Evolutionary conservation across 2,797 vertebrate species (phyloP), one percentile per base, ranked within the genome.

Genomic region (Choloepus didactylus): DNA sequence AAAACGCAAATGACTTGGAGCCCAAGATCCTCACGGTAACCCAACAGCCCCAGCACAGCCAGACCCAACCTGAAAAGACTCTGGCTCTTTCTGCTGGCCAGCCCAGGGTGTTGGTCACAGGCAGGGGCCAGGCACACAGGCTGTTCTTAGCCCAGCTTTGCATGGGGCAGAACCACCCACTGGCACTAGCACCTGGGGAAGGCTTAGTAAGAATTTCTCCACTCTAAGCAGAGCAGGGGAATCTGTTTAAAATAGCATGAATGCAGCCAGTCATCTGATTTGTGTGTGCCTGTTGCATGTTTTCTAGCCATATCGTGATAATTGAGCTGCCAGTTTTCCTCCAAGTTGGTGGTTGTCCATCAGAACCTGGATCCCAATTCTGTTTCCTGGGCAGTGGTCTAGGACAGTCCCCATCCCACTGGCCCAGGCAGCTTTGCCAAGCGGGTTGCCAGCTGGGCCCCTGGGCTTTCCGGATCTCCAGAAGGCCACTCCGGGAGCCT

Each of bases 291-390:
- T 44, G 41, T 6, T 44, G 41, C 41, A 54, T 18, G 54, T 18
- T 54, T 54, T 54, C 54, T 5, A 54, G 18, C 54, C 5, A 18
- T 15, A 54, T 54, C 18, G 18, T 5, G 15, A 18, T 18, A 15
- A 54, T 18, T 16, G 51, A 54, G 51, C 51, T 54, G 51, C 51
- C 51, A 51, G 10, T 54, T 54, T 54, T 16, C 54, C 18, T 18
- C 2, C 19, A 49, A 0, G 4, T 0, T 12, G 72, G 16, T 10
- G 2, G 51, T 0, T 6, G 82, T 27, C 0, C 0, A 54, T 16
- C 54, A 18, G 31, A 18, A 10, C 14, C 44, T 49, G 3, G 27
- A 1, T 0, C 18, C 44, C 38, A 4, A 0, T 41, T 1, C 6
- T 16, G 15, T 3, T 29, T 14, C 49, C 60, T 6, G 80, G 31